Evolutionary conservation across 2,797 vertebrate genomes (phyloP), one percentile per base, ranked within the genome.

Genomic region (Amazona ochrocephala): DNA sequence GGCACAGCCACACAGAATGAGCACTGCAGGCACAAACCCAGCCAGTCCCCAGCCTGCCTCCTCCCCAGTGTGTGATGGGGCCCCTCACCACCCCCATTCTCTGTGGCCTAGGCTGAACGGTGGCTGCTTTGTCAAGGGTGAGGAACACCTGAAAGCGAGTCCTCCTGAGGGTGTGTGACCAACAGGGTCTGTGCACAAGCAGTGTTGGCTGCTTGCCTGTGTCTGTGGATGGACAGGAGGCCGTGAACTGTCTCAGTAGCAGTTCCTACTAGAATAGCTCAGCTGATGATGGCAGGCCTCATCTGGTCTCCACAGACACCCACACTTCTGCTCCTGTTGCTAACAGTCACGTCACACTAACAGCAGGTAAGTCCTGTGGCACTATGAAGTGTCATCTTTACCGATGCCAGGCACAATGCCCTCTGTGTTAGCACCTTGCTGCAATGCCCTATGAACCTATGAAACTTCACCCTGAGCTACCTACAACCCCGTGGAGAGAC

Each of bases 1-100:
- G 84, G 44, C 90, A 90, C 94, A 90, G 92, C 88, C 89, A 83
- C 85, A 88, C 77, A 65, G 86, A 86, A 90, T 18, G 60, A 94
- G 67, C 42, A 34, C 64, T 47, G 44, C 32, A 88, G 91, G 85
- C 83, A 88, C 37, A n/a, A 73, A 61, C 32, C 84, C 79, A 51
- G 68, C 53, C 80, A 84, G 68, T 22, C 67, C 65, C 65, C 32
- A 61, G 45, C 78, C 94, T 54, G 79, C n/a, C 62, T 56, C 50
- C 70, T 53, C 80, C 89, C 62, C 61, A 34, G 42, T 2, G 18
- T 54, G 58, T 23, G 44, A 67, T 0, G 1, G 37, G 18, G 13
- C 19, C 51, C 60, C 39, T 34, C 16, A 11, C 37, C 29, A 51
- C 5, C 74, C 87, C 32, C 10, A 2, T 20, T 71, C 74, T 64